Percentiles rank a stretch among this genome's conserved stretches.
Conservation (phyloP, 2,888 invertebrate species). For the Eledona agricola region DNA sequence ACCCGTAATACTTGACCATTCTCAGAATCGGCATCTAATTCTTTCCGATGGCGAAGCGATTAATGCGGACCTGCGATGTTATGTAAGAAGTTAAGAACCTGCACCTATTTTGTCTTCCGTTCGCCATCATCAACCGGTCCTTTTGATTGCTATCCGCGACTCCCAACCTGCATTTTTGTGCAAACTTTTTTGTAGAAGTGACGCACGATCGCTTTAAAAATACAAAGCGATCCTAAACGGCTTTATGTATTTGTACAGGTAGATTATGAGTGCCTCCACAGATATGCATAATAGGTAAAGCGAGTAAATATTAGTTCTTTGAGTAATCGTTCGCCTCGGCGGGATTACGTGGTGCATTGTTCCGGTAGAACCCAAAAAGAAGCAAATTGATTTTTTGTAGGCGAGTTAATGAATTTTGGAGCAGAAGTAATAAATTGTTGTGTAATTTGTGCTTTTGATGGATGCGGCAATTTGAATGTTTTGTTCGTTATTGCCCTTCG, state of each 20-base stretch:
- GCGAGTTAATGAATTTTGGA: conserved; percentile 12
- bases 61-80: conserved; percentile 5
- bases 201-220: too few relatives aligned
- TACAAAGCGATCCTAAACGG: too few relatives aligned
- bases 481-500: conserved; percentile 30
- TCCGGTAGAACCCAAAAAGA: too few relatives aligned
- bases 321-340: conserved; percentile 7
- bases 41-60: conserved; percentile 6
- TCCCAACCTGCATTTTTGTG: too few relatives aligned
- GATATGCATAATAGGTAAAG: conserved; percentile 5
- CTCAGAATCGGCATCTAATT: conserved; percentile 31
- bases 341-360: conserved; percentile 21
- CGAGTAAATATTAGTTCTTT: conserved; percentile 15
- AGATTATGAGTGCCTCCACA: background rate
- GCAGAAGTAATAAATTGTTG: conserved; percentile 13
- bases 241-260: too few relatives aligned
- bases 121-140: too few relatives aligned
- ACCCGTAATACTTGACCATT: conserved; percentile 57
- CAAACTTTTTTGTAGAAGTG: too few relatives aligned
- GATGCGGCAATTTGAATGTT: conserved; percentile 31
- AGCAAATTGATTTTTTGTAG: conserved; percentile 23
- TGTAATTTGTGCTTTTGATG: conserved; percentile 30
- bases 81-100: conserved; percentile 13
- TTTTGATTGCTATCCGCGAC: too few relatives aligned
- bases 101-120: conserved; percentile 1